Conservation (phyloP, 2,113 vertebrate genomes). For the Chionodraco myersi region DNA sequence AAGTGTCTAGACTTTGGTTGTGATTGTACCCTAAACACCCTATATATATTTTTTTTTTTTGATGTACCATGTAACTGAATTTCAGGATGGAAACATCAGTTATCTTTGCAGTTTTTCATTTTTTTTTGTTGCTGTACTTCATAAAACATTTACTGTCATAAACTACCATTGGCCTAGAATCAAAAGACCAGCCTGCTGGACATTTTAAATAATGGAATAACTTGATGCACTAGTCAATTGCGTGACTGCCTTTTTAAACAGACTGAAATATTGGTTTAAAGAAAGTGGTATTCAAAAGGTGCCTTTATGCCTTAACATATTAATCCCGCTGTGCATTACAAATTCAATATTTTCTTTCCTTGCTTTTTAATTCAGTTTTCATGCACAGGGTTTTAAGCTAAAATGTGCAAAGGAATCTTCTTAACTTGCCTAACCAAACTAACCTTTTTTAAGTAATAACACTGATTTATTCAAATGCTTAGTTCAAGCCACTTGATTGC, state of each 20-base stretch:
- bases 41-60: constrained; percentile 36
- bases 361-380: constrained; percentile 29
- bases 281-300: constrained; percentile 56
- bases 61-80: constrained; percentile 24
- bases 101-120: constrained; percentile 37
- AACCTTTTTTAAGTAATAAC: constrained; percentile 31
- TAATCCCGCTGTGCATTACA: constrained; percentile 56
- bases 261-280: constrained; percentile 42
- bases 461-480: constrained; percentile 28
- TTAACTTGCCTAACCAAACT: constrained; percentile 45
- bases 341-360: constrained; percentile 31
- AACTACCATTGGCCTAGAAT: constrained; percentile 43
- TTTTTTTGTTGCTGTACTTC: constrained; percentile 46
- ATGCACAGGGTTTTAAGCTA: not conserved
- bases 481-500: not conserved
- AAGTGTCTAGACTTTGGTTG: constrained; percentile 13
- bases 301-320: constrained; percentile 61
- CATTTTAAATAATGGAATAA: constrained; percentile 23
- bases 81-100: constrained; percentile 24
- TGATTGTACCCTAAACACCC: constrained; percentile 20
- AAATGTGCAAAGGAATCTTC: constrained; percentile 16
- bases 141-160: constrained; percentile 33
- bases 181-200: constrained; percentile 30
- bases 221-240: constrained; percentile 35
- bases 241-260: constrained; percentile 40